phyloP scores from a whole-genome alignment of 1,140 invertebrate genomes.

The Ceratina japonica region DNA sequence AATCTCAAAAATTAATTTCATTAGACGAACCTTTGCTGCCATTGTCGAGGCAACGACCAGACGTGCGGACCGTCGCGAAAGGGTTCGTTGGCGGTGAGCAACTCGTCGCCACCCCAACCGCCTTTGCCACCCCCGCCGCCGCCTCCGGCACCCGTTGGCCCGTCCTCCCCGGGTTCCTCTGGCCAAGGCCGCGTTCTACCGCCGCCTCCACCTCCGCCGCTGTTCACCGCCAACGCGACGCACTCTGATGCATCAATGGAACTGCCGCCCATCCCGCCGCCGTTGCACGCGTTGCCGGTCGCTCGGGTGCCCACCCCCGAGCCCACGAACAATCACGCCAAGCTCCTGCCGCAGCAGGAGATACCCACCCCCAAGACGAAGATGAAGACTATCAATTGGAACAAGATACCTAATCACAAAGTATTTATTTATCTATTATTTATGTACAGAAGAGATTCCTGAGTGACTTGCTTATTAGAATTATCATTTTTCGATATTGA shows the following conservation, averaged over 20 bases:
- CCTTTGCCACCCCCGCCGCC: conserved; percentile 68
- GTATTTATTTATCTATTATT: conserved; percentile 69
- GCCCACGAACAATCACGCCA: conserved; percentile 73
- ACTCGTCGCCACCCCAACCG: conserved; percentile 74
- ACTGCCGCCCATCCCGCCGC: conserved; percentile 74
- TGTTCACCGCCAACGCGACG: conserved; percentile 72
- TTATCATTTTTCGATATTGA: too few species aligned
- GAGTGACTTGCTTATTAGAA: too few species aligned
- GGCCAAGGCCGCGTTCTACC: conserved; percentile 70
- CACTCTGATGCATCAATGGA: conserved; percentile 70
- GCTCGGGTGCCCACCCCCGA: conserved; percentile 73
- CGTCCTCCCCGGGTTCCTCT: conserved; percentile 70
- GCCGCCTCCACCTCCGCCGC: conserved; percentile 76
- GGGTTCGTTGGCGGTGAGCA: conserved; percentile 68
- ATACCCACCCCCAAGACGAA: conserved; percentile 93
- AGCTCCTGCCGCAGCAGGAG: conserved; percentile 89
- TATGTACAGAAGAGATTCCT: too few species aligned
- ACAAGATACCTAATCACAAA: conserved; percentile 93
- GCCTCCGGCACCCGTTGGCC: conserved; percentile 68
- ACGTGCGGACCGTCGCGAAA: conserved; percentile 72
- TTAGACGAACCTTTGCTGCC: conserved; percentile 79
- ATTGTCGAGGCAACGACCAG: conserved; percentile 76
- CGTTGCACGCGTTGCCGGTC: conserved; percentile 72
- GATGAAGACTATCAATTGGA: conserved; percentile 97
- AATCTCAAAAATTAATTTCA: too few species aligned